A percentile compares a stretch with the other conserved stretches of the same genome.
Evolutionary conservation across 1,140 invertebrate species (phyloP).

Genomic region (Aphaenogaster floridana): DNA sequence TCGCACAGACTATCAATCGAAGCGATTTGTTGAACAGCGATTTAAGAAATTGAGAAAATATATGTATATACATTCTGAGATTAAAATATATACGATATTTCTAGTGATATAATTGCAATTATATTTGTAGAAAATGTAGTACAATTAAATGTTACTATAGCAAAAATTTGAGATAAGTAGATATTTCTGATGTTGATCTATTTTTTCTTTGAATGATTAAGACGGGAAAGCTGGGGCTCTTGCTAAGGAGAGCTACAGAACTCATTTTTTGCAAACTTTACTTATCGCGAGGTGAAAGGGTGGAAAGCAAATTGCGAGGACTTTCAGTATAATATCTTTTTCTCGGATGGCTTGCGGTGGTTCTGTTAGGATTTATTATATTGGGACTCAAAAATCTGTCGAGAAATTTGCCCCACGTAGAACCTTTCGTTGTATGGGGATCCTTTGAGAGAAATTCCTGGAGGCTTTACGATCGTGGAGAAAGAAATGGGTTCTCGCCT

Average conservation of each 20-base stretch:
- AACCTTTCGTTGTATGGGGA: constrained; percentile 12
- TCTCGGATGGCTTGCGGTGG: neutral
- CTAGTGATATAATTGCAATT: neutral
- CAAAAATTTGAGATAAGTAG: neutral
- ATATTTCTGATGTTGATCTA: neutral
- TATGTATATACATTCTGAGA: neutral
- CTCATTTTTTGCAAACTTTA: neutral
- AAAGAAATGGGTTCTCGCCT: constrained; percentile 69
- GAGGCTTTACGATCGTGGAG: constrained; percentile 59
- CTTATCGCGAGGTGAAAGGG: constrained; percentile 35
- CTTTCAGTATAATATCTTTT: constrained; percentile 32
- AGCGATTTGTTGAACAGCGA: constrained; percentile 33
- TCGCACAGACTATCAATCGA: constrained; percentile 11
- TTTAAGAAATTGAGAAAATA: constrained; percentile 15
- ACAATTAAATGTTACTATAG: neutral
- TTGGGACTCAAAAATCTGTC: constrained; percentile 48
- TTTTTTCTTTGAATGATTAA: constrained; percentile 8
- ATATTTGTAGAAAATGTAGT: neutral
- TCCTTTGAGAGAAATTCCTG: constrained; percentile 64
- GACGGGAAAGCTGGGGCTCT: neutral
- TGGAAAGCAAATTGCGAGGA: constrained; percentile 21
- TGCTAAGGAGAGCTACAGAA: neutral
- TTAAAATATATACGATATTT: constrained; percentile 17
- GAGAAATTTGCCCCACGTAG: constrained; percentile 20
- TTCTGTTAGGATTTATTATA: constrained; percentile 51